Conservation (phyloP, 2,797 vertebrate species). For the Enoplosus armatus region DNA sequence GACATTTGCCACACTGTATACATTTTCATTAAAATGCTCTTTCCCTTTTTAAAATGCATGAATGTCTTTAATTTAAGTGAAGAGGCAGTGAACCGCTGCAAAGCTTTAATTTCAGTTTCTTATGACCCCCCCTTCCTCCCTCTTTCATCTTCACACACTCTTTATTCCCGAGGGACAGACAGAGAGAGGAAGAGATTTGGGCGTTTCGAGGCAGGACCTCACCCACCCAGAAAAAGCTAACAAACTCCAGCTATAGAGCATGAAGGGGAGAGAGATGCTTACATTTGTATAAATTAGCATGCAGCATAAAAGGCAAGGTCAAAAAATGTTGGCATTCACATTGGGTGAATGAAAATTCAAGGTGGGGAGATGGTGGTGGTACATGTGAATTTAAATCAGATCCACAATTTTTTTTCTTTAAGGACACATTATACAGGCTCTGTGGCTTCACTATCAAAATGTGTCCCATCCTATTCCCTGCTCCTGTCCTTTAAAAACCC, state of each 20-base stretch:
- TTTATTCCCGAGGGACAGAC: slow-evolving; percentile 41
- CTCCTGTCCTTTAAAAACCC: slow-evolving; percentile 47
- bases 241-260: slow-evolving; percentile 65
- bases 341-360: slow-evolving; percentile 61
- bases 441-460: slow-evolving; percentile 51
- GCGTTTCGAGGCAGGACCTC: slow-evolving; percentile 63
- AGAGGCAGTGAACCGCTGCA: slow-evolving; percentile 71
- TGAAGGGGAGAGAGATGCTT: slow-evolving; percentile 72
- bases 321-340: slow-evolving; percentile 64
- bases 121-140: slow-evolving; percentile 25
- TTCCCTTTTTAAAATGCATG: slow-evolving; percentile 72
- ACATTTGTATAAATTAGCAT: slow-evolving; percentile 84
- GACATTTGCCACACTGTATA: slow-evolving; percentile 63
- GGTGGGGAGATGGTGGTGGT: slow-evolving; percentile 31
- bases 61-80: slow-evolving; percentile 75
- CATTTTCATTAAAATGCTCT: slow-evolving; percentile 75
- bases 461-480: slow-evolving; percentile 27
- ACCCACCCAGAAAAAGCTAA: slow-evolving; percentile 62
- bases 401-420: slow-evolving; percentile 15
- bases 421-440: slow-evolving; percentile 51
- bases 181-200: slow-evolving; percentile 49
- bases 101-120: slow-evolving; percentile 82
- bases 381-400: slow-evolving; percentile 71
- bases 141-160: slow-evolving; percentile 34
- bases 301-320: slow-evolving; percentile 75